These are phyloP conservation scores for Myotis davidii DNA, from an alignment of 2,113 vertebrate genomes.

Conservation along the genomic window DNA sequence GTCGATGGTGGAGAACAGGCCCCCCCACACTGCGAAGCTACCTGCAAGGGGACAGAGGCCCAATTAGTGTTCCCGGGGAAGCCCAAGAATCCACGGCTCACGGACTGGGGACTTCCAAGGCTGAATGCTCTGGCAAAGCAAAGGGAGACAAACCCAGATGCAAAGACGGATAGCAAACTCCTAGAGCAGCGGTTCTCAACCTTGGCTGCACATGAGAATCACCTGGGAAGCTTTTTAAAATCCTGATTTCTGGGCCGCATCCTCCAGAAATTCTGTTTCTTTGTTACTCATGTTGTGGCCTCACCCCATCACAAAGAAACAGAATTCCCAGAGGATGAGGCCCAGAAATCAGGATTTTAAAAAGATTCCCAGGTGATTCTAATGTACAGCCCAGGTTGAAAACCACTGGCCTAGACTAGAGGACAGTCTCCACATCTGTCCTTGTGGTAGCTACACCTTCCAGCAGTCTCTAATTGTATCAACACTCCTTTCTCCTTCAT, in stretches of 20 bases:
- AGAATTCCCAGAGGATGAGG: too few relatives aligned
- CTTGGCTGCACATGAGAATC: too few relatives aligned
- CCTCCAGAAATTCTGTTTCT: too few relatives aligned
- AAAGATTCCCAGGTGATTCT: too few relatives aligned
- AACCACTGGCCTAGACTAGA: too few relatives aligned
- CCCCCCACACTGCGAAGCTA: constrained; percentile 94
- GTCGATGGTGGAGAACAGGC: constrained; percentile 94
- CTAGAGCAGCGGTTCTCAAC: not conserved
- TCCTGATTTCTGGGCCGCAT: too few relatives aligned
- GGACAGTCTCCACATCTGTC: not conserved
- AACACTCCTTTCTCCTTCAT: not conserved
- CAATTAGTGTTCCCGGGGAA: not conserved
- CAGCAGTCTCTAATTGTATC: not conserved
- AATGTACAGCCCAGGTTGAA: too few relatives aligned
- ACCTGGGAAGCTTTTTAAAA: too few relatives aligned
- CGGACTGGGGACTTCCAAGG: not conserved
- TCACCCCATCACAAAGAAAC: too few relatives aligned
- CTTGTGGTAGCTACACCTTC: not conserved
- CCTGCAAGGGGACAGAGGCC: constrained; percentile 71
- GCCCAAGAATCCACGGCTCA: not conserved
- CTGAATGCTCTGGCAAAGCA: not conserved
- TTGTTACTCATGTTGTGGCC: too few relatives aligned
- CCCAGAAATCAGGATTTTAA: too few relatives aligned
- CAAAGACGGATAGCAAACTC: not conserved
- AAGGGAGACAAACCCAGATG: not conserved